A percentile compares a stretch with the other conserved stretches of the same genome.
phyloP scores from a whole-genome alignment of 2,113 vertebrate genomes.

The Pelobates fuscus region DNA sequence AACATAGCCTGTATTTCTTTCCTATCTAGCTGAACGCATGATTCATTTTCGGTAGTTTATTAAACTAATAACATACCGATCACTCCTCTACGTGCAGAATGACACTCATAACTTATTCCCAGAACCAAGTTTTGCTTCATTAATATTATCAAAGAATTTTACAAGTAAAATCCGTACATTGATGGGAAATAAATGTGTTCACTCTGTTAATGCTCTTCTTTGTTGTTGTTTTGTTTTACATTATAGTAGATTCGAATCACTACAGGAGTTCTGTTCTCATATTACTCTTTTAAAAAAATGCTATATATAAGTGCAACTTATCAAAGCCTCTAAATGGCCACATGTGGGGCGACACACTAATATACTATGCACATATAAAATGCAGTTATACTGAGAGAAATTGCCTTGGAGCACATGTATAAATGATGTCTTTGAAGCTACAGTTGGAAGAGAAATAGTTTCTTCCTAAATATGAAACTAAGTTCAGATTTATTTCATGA shows the following conservation, averaged over 20 bases:
- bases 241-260: neutral
- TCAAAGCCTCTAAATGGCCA: neutral
- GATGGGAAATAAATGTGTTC: neutral
- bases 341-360: neutral
- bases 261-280: neutral
- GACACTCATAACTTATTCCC: neutral
- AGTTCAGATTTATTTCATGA: neutral
- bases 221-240: too few species aligned
- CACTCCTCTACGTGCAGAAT: neutral
- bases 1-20: too few species aligned
- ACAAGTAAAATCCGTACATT: too few species aligned
- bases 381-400: neutral
- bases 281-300: neutral
- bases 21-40: too few species aligned
- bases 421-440: neutral
- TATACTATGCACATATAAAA: neutral
- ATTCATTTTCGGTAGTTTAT: too few species aligned
- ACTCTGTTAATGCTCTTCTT: neutral
- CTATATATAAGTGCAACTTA: neutral
- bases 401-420: conserved; percentile 6
- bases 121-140: neutral
- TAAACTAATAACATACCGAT: neutral
- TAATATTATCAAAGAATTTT: neutral
- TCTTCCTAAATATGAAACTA: neutral
- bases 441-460: neutral